Conservation (phyloP, 1,140 invertebrate species). For the Bombyx mandarina region DNA sequence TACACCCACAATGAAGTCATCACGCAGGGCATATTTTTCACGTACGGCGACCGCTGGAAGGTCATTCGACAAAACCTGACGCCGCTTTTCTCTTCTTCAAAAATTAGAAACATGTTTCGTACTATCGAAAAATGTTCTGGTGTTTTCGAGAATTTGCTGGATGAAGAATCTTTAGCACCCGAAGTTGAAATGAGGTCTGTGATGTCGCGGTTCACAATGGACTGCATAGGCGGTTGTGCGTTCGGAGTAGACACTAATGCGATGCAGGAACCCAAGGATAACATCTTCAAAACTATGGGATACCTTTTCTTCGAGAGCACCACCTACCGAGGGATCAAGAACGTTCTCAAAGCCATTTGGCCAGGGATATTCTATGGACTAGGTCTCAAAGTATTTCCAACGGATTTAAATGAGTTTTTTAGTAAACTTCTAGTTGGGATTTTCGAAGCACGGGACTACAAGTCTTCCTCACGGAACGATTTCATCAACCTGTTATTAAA, state of each 20-base stretch:
- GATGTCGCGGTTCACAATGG: conserved; percentile 64
- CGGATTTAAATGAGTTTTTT: neutral
- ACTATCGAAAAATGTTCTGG: conserved; percentile 45
- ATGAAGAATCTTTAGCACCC: conserved; percentile 12
- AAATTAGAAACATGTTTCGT: conserved; percentile 72
- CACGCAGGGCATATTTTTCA: conserved; percentile 19
- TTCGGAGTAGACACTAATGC: conserved; percentile 71
- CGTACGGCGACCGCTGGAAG: conserved; percentile 66
- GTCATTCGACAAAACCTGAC: conserved; percentile 69
- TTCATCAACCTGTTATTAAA: conserved; percentile 24
- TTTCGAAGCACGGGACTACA: conserved; percentile 11
- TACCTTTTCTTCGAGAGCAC: conserved; percentile 25
- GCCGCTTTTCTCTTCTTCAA: conserved; percentile 72
- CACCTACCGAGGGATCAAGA: conserved; percentile 3
- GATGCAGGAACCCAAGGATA: conserved; percentile 37
- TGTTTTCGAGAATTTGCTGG: conserved; percentile 38
- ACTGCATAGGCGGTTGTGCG: conserved; percentile 70
- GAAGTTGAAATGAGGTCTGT: conserved; percentile 41
- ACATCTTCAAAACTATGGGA: conserved; percentile 39
- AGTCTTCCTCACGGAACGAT: conserved; percentile 17
- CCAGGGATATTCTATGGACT: conserved; percentile 24
- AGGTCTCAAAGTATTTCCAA: conserved; percentile 22
- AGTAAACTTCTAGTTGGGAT: neutral
- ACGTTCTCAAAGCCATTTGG: conserved; percentile 18
- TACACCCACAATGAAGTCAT: conserved; percentile 6